These are phyloP conservation scores for Melangyna quadrimaculata DNA, from an alignment of 2,888 invertebrate genomes.

Conservation along the genomic window DNA sequence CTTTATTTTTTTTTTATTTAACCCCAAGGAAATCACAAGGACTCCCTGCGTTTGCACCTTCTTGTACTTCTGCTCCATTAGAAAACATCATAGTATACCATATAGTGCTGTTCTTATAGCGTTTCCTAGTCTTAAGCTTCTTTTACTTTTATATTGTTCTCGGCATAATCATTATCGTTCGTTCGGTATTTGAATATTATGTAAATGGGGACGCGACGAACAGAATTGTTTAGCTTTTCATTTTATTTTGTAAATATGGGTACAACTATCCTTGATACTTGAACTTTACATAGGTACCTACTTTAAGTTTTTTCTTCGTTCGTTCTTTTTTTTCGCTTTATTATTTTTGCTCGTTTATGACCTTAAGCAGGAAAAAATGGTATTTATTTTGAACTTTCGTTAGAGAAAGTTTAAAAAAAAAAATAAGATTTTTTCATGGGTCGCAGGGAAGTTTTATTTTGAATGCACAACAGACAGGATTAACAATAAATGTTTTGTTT, in stretches of 20 bases:
- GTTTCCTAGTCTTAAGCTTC: conserved; percentile 11
- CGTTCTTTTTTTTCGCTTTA: neutral
- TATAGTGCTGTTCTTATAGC: neutral
- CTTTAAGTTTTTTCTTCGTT: neutral
- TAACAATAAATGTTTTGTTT: neutral
- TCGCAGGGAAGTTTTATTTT: neutral
- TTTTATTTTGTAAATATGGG: conserved; percentile 45
- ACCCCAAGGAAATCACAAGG: conserved; percentile 65
- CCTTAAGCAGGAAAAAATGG: neutral
- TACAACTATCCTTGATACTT: conserved; percentile 47
- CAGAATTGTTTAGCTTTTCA: conserved; percentile 63
- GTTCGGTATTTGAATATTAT: conserved; percentile 52
- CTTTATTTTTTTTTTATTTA: conserved; percentile 66
- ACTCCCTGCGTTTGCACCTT: neutral
- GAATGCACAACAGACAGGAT: neutral
- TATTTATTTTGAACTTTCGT: neutral
- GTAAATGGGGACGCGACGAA: conserved; percentile 57
- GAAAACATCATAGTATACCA: neutral
- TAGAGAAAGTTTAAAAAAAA: neutral
- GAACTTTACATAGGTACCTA: conserved; percentile 37
- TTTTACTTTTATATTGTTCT: conserved; percentile 10
- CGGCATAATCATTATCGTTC: conserved; percentile 26
- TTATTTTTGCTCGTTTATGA: neutral
- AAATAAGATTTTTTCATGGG: neutral
- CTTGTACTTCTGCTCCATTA: neutral